Evolutionary conservation across 2,888 invertebrate genomes (phyloP).

Genomic region (Noctua fimbriata): DNA sequence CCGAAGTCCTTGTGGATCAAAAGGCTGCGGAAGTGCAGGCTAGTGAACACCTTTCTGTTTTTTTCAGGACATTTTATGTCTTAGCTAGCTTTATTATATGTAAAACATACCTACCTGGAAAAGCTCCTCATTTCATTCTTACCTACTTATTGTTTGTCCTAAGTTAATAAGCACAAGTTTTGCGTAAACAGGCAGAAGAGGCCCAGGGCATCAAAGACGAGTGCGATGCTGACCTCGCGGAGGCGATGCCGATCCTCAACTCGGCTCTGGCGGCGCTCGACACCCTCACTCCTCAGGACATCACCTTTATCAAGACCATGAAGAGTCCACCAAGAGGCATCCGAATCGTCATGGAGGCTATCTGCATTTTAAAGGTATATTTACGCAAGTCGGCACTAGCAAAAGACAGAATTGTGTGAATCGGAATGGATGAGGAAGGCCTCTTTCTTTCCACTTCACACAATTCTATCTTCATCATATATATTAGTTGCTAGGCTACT

Average conservation of each 20-base stretch:
- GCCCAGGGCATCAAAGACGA: conserved; percentile 97
- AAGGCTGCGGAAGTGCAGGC: conserved; percentile 94
- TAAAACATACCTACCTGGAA: not conserved
- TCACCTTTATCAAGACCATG: conserved; percentile 98
- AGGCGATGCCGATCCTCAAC: conserved; percentile 97
- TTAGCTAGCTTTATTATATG: not conserved
- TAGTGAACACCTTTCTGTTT: conserved; percentile 4
- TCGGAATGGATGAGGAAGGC: no score
- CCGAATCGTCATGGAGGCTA: conserved; percentile 97
- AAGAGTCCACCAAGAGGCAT: conserved; percentile 98
- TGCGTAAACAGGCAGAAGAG: conserved; percentile 87
- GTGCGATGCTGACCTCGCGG: conserved; percentile 97
- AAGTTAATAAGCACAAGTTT: not conserved
- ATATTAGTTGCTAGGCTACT: not conserved
- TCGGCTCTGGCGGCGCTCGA: conserved; percentile 96
- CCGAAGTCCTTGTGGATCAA: conserved; percentile 95
- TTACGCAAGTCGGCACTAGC: not conserved
- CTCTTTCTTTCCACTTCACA: no score
- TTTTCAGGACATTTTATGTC: not conserved
- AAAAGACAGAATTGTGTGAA: no score
- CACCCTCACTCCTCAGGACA: conserved; percentile 96
- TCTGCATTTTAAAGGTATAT: conserved; percentile 96
- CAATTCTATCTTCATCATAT: not conserved
- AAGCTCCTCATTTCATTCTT: not conserved
- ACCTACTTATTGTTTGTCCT: not conserved